A percentile compares a stretch with the other conserved stretches of the same genome.
Evolutionary conservation across 1,140 invertebrate species (phyloP).

Genomic region (Phenacoccus solenopsis): DNA sequence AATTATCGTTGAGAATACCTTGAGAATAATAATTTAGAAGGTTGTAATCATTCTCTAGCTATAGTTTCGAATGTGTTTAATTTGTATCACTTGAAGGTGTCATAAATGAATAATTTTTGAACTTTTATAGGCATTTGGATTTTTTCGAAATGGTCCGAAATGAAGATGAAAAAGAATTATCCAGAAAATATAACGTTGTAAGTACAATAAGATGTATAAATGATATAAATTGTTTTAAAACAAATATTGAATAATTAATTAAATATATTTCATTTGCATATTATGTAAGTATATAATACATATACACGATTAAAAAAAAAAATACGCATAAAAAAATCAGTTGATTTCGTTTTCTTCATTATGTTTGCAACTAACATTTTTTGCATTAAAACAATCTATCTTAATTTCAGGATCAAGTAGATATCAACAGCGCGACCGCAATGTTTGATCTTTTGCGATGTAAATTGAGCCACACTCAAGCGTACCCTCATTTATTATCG

Average conservation of each 20-base stretch:
- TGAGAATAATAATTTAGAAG: too few relatives aligned
- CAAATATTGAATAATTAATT: neutral
- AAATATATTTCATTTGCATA: too few relatives aligned
- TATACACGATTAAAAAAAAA: neutral
- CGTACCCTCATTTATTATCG: slow-evolving; percentile 85
- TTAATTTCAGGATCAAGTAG: slow-evolving; percentile 62
- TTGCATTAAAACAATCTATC: neutral
- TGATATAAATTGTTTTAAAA: neutral
- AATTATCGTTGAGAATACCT: too few relatives aligned
- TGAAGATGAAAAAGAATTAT: slow-evolving; percentile 91
- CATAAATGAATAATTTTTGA: too few relatives aligned
- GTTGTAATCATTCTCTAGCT: too few relatives aligned
- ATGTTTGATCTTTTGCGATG: slow-evolving; percentile 89
- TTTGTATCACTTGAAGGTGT: too few relatives aligned
- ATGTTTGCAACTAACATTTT: neutral
- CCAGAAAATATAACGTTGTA: slow-evolving; percentile 69
- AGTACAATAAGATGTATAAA: slow-evolving; percentile 25
- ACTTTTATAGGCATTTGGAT: slow-evolving; percentile 53
- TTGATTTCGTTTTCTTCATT: neutral
- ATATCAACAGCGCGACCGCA: slow-evolving; percentile 81
- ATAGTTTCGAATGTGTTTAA: too few relatives aligned
- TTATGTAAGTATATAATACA: too few relatives aligned
- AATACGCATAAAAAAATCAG: neutral
- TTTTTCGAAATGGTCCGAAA: slow-evolving; percentile 97
- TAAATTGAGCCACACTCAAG: slow-evolving; percentile 82